Conservation (phyloP, 2,113 vertebrate species). For the Paralichthys olivaceus region DNA sequence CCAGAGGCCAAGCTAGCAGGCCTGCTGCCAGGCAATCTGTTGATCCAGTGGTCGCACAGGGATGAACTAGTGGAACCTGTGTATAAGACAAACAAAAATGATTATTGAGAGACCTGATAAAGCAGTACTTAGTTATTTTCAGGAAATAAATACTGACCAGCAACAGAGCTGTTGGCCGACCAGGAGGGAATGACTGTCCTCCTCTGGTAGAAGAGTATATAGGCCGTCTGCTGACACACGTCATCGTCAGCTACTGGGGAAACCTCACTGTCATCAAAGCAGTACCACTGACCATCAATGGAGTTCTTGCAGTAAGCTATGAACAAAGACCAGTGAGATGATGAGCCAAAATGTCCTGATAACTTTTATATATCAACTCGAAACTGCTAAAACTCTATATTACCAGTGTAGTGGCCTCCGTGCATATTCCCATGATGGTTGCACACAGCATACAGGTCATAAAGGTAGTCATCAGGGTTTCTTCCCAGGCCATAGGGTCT, state of each 20-base stretch:
- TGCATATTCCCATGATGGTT: slow-evolving; percentile 99
- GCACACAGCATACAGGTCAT: slow-evolving; percentile 98
- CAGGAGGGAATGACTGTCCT: slow-evolving; percentile 94
- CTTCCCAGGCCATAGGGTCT: slow-evolving; percentile 93
- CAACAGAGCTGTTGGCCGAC: slow-evolving; percentile 98
- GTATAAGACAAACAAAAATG: background rate
- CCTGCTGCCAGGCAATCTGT: slow-evolving; percentile 92
- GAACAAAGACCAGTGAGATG: background rate
- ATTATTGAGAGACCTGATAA: background rate
- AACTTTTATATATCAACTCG: too few species aligned
- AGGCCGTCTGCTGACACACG: slow-evolving; percentile 94
- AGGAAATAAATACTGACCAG: slow-evolving; percentile 84
- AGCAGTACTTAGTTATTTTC: background rate
- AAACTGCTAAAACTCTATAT: background rate
- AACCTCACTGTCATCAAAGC: slow-evolving; percentile 98
- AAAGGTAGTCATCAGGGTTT: slow-evolving; percentile 96
- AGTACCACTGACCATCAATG: slow-evolving; percentile 97
- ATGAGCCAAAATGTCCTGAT: background rate
- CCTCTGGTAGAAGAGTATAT: slow-evolving; percentile 98
- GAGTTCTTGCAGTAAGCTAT: slow-evolving; percentile 91
- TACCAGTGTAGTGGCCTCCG: slow-evolving; percentile 96
- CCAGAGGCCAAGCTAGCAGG: slow-evolving; percentile 94
- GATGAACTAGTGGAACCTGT: slow-evolving; percentile 98
- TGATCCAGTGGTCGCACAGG: slow-evolving; percentile 97
- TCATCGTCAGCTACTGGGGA: slow-evolving; percentile 91